These are phyloP conservation scores for Leucozona laternaria DNA, from an alignment of 2,888 invertebrate genomes.

Conservation along the genomic window DNA sequence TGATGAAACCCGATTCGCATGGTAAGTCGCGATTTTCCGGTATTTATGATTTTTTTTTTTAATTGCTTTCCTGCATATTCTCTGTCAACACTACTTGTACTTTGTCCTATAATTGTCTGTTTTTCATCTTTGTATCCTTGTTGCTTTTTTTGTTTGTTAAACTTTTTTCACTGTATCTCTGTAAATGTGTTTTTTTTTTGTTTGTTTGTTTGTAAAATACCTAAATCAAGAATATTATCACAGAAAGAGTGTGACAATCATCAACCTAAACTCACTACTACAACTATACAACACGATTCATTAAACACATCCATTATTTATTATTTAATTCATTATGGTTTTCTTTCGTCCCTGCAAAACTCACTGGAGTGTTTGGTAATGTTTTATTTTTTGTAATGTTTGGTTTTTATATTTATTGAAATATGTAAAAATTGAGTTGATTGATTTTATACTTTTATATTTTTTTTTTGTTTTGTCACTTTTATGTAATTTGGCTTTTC, in stretches of 20 bases:
- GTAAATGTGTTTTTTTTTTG: conserved; percentile 16
- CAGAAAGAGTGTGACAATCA: conserved; percentile 66
- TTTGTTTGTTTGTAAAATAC: neutral
- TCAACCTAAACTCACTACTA: conserved; percentile 42
- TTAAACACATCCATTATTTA: conserved; percentile 53
- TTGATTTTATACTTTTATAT: conserved; percentile 34
- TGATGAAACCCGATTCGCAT: conserved; percentile 81
- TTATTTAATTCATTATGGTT: conserved; percentile 3
- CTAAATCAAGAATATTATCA: conserved; percentile 47
- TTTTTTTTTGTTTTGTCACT: conserved; percentile 45
- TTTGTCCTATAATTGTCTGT: neutral
- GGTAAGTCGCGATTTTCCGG: conserved; percentile 78
- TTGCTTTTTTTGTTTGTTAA: conserved; percentile 12
- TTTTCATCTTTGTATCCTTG: conserved; percentile 40
- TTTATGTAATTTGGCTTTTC: conserved; percentile 50
- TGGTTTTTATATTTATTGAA: conserved; percentile 9
- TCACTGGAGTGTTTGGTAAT: conserved; percentile 41
- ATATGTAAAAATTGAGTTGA: conserved; percentile 55
- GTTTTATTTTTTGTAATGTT: conserved; percentile 41
- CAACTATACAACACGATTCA: conserved; percentile 26
- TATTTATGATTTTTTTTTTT: conserved; percentile 51
- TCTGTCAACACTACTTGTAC: conserved; percentile 20
- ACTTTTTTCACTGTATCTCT: conserved; percentile 9
- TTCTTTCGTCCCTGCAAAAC: neutral
- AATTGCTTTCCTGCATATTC: conserved; percentile 68